Percentiles rank a stretch among this genome's conserved stretches.
Evolutionary conservation across 2,113 vertebrate species (phyloP).

Genomic region (Tachysurus fulvidraco): DNA sequence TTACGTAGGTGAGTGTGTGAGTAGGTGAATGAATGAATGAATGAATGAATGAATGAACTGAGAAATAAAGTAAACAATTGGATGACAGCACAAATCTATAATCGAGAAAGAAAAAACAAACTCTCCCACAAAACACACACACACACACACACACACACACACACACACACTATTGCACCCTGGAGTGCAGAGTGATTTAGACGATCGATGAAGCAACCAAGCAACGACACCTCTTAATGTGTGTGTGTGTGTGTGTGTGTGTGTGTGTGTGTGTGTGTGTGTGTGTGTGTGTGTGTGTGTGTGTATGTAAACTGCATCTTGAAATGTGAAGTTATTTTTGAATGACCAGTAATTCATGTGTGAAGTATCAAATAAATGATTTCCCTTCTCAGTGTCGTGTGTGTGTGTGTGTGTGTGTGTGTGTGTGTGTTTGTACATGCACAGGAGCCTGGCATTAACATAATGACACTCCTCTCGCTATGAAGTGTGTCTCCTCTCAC

Average conservation of each 20-base stretch:
- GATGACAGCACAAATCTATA: not conserved
- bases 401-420: constrained; percentile 26
- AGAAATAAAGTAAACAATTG: not conserved
- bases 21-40: not conserved
- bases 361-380: constrained; percentile 39
- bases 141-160: not conserved
- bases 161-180: constrained; percentile 17
- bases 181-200: constrained; percentile 28
- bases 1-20: not conserved
- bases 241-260: constrained; percentile 34
- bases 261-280: constrained; percentile 20
- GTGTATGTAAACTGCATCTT: not conserved
- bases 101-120: not conserved
- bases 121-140: not conserved
- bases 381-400: constrained; percentile 6
- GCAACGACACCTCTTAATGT: not conserved
- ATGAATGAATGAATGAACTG: not conserved
- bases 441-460: constrained; percentile 59
- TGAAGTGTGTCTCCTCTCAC: constrained; percentile 52
- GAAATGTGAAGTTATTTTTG: constrained; percentile 12
- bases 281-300: constrained; percentile 31
- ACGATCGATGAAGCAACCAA: constrained; percentile 38
- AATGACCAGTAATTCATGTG: constrained; percentile 18
- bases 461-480: constrained; percentile 60
- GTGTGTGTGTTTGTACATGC: constrained; percentile 52